Evolutionary conservation across 2,797 vertebrate genomes (phyloP), one percentile per base, ranked within the genome.

Genomic region (Gymnoscopelus microlampas): DNA sequence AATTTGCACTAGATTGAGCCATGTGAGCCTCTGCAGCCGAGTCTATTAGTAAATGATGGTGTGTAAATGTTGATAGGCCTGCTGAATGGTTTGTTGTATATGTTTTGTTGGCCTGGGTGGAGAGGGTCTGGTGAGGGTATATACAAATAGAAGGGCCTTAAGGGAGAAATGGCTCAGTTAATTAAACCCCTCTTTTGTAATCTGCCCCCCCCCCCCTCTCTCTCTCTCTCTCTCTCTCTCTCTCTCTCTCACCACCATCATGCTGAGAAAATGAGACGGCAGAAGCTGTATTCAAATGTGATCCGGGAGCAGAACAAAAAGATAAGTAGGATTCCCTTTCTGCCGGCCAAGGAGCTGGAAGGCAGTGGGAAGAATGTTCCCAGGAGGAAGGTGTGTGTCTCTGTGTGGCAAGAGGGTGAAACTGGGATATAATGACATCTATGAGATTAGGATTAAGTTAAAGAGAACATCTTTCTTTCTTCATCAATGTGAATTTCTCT

Each of bases 251-350:
- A 76, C 82, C 78, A 71, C 79, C 73, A 85, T 72, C 91, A 98
- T 95, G 94, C 91, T 81, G 93, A 96, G 91, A 97, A 96, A 87
- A 82, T 96, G 70, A 93, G 88, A 77, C 92, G 91, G 74, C 95
- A 95, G 71, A 97, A 92, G 87, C 94, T 96, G 88, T 98, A 97
- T 79, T 95, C 96, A 87, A 92, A 91, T 80, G 90, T 93, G 72
- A 89, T 97, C 77, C 93, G 93, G 0, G 92, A 97, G 29, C 89
- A 94, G 68, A 99, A 97, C 87, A 95, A 93, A 94, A 96, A 77
- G 79, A 93, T 80, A 3, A 88, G 85, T 2, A 85, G 86, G 65
- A 87, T 78, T 3, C 79, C 84, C 55, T 85, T 87, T 79, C 90
- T 91, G 66, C 71, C 76, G 0, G 83, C 91, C 60, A 84, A 83